Percentiles rank a stretch among this genome's conserved stretches.
These are phyloP conservation scores for Brachyalestes nurse DNA, from an alignment of 2,797 vertebrate species.

Conservation along the genomic window DNA sequence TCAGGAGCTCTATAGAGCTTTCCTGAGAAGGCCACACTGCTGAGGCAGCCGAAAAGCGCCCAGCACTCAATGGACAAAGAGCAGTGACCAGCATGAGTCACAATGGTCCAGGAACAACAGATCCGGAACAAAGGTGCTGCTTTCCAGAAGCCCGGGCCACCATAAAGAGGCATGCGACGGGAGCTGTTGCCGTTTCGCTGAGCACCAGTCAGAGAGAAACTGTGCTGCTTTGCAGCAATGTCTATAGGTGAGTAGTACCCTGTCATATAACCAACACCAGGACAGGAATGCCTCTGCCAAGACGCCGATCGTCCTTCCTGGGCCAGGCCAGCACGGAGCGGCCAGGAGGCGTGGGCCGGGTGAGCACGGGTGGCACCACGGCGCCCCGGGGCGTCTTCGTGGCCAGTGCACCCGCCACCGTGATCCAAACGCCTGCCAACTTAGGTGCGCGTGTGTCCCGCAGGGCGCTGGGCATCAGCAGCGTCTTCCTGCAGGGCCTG, in stretches of 20 bases:
- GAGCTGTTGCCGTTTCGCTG: conserved; percentile 69
- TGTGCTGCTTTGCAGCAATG: conserved; percentile 43
- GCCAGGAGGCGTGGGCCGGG: conserved; percentile 65
- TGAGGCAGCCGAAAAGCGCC: conserved; percentile 75
- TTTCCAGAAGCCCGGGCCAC: conserved; percentile 83
- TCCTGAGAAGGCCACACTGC: conserved; percentile 74
- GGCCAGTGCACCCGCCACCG: conserved; percentile 71
- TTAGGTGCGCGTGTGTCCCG: conserved; percentile 87
- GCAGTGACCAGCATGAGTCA: conserved; percentile 33
- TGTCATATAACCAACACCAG: conserved; percentile 41
- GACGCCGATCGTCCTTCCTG: conserved; percentile 85
- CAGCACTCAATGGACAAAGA: conserved; percentile 52
- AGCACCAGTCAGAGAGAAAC: conserved; percentile 28
- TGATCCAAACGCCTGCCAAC: conserved; percentile 39
- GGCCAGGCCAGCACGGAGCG: conserved; percentile 76
- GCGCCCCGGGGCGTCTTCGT: conserved; percentile 76
- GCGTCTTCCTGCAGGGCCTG: conserved; percentile 90
- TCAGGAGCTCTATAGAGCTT: conserved; percentile 71
- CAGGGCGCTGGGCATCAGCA: conserved; percentile 91
- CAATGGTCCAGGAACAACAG: conserved; percentile 56
- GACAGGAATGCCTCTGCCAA: conserved; percentile 84
- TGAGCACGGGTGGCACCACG: conserved; percentile 54
- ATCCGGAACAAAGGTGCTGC: conserved; percentile 72
- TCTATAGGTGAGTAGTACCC: conserved; percentile 64
- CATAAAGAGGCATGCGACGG: conserved; percentile 70